Base-by-base conservation (phyloP, 1,140 invertebrate genomes). In the Zaprionus ornatus region DNA sequence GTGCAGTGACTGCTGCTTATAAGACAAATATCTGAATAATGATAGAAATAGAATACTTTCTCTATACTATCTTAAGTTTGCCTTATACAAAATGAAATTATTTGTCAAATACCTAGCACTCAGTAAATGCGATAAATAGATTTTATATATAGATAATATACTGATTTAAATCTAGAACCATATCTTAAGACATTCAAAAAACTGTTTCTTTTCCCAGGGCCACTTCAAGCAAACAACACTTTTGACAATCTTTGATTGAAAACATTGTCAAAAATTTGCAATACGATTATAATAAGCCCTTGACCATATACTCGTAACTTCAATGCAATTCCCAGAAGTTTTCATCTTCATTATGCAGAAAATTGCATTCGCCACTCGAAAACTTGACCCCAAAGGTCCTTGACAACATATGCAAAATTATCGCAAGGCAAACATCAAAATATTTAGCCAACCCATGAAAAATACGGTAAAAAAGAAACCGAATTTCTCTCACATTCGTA, bases 401-500 rank as follows among this genome's bases (percentile, higher is more conserved):
- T 48, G 3, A 15, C 15, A 73, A 59, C 68, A 61, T 72, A 55
- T 57, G 57, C 62, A 29, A 62, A 69, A 67, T 50, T 54, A 71
- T 71, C 56, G 32, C 61, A 35, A 9, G 45, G 35, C 61, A 73
- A 72, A 77, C 25, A 73, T 73, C 62, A 57, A 77, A 73, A 77
- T 76, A 76, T 76, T 76, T 27, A 61, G 59, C 54, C 57, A 68
- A 48, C 62, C 71, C 32, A 61, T 69, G 71, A 48, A 74, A 74
- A 59, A 50, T 23, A 48, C 62, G 29, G 29, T 37, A 65, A 52
- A 54, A 40, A 68, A 66, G 54, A 75, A 64, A 55, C 17, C 61
- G 45, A 71, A 59, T 77, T 79, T 77, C 77, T 73, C 64, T 57
- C 74, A 72, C 57, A 74, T 70, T 54, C 15, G 15, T 57, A 37